Evolutionary conservation across 1,140 invertebrate species (phyloP).

Genomic region (Macrotrachela quadricornifera): DNA sequence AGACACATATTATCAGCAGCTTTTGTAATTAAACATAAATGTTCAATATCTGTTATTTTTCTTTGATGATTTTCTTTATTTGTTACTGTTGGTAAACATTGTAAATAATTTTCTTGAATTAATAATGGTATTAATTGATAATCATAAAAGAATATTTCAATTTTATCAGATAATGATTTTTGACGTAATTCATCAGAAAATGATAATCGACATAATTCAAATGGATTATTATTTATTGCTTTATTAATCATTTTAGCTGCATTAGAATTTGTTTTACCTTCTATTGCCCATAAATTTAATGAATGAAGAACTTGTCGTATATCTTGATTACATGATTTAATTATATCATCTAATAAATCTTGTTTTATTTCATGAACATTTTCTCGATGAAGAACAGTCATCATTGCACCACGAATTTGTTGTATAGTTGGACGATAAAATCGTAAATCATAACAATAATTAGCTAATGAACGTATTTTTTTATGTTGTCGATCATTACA

Average conservation of each 20-base stretch:
- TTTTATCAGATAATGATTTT: constrained; percentile 36
- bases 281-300: constrained; percentile 50
- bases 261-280: constrained; percentile 13
- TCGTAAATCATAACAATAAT: constrained; percentile 80
- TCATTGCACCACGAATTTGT: constrained; percentile 70
- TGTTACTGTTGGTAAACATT: constrained; percentile 36
- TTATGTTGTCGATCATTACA: constrained; percentile 84
- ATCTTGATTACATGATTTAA: constrained; percentile 68
- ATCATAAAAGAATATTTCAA: constrained; percentile 80
- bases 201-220: constrained; percentile 72
- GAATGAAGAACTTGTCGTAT: constrained; percentile 55
- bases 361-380: constrained; percentile 43
- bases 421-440: constrained; percentile 60
- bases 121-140: constrained; percentile 82
- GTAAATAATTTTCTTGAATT: constrained; percentile 88
- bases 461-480: constrained; percentile 75
- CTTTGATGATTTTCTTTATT: not conserved
- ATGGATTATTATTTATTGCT: constrained; percentile 63
- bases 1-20: constrained; percentile 60
- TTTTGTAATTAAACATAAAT: constrained; percentile 36
- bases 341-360: constrained; percentile 56
- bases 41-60: constrained; percentile 35
- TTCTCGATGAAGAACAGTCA: constrained; percentile 76
- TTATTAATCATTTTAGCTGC: constrained; percentile 23
- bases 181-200: constrained; percentile 46